Evolutionary conservation across 2,113 vertebrate genomes (phyloP).

Genomic region (Cololabis saira): DNA sequence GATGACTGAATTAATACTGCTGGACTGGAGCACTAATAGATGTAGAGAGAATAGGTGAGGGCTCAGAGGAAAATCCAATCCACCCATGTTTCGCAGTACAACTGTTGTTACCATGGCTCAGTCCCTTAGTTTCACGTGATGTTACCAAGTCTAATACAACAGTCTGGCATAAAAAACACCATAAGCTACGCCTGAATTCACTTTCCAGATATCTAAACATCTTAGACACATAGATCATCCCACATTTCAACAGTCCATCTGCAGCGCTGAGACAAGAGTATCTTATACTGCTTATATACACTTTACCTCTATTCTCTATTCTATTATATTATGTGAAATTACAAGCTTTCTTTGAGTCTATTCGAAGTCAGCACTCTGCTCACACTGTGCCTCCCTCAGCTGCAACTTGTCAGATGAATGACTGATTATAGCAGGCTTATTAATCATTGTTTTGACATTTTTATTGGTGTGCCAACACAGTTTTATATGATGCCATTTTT

Average conservation of each 20-base stretch:
- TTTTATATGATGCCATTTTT: conserved; percentile 10
- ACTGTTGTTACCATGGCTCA: background rate
- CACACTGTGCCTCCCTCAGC: background rate
- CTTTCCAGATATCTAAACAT: conserved; percentile 40
- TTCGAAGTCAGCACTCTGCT: conserved; percentile 20
- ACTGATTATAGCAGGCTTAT: conserved; percentile 31
- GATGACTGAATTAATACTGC: too few species aligned
- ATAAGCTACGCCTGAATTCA: conserved; percentile 47
- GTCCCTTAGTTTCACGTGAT: background rate
- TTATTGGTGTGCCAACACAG: conserved; percentile 4
- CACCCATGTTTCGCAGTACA: background rate
- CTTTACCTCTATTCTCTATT: conserved; percentile 14
- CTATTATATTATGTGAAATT: conserved; percentile 29
- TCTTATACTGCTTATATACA: conserved; percentile 36
- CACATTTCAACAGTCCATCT: conserved; percentile 62
- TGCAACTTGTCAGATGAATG: conserved; percentile 18
- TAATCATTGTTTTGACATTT: conserved; percentile 39
- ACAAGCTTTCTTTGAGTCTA: conserved; percentile 27
- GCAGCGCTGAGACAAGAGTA: conserved; percentile 36
- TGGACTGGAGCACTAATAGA: too few species aligned
- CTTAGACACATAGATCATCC: conserved; percentile 61
- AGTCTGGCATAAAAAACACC: conserved; percentile 8
- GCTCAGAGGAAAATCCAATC: background rate
- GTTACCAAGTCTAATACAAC: conserved; percentile 11
- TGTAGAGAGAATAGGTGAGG: background rate